A percentile compares a stretch with the other conserved stretches of the same genome.
Conservation (phyloP, 2,888 invertebrate genomes). For the Ellobium chinense region DNA sequence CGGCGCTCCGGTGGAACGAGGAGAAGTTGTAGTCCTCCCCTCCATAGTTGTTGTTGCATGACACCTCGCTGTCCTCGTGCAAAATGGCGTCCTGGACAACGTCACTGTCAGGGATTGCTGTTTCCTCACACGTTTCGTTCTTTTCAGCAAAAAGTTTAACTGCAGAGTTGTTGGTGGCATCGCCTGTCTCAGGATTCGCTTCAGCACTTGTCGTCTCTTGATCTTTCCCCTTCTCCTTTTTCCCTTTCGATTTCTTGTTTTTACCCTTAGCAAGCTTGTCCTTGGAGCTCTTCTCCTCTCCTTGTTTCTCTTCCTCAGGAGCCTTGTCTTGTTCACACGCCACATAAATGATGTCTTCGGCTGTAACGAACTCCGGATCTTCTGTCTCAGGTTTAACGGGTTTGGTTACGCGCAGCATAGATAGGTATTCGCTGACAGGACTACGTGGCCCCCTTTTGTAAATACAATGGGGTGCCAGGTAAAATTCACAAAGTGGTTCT, state of each 20-base stretch:
- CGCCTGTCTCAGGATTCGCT: too few species aligned
- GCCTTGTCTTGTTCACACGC: neutral
- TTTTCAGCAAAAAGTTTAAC: neutral
- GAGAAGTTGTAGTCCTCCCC: neutral
- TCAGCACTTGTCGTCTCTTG: neutral
- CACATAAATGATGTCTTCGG: neutral
- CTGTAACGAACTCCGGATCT: neutral
- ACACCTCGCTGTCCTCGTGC: neutral
- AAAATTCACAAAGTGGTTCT: conserved; percentile 6
- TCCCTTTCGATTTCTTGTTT: neutral
- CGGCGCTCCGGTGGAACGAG: neutral
- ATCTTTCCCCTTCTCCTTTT: neutral
- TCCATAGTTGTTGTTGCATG: conserved; percentile 23
- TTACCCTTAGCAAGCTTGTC: neutral
- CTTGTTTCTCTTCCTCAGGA: neutral
- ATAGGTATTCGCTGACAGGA: conserved; percentile 16
- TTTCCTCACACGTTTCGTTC: neutral
- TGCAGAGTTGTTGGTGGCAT: too few species aligned
- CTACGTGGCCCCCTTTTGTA: conserved; percentile 25
- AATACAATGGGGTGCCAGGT: conserved; percentile 26
- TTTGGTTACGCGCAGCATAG: neutral
- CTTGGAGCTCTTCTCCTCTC: neutral
- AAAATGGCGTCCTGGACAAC: too few species aligned
- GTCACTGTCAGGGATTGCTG: neutral
- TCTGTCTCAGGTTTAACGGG: neutral